Evolutionary conservation across 2,888 invertebrate genomes (phyloP), one percentile per base, ranked within the genome.

Genomic region (Cylloceria caligata): DNA sequence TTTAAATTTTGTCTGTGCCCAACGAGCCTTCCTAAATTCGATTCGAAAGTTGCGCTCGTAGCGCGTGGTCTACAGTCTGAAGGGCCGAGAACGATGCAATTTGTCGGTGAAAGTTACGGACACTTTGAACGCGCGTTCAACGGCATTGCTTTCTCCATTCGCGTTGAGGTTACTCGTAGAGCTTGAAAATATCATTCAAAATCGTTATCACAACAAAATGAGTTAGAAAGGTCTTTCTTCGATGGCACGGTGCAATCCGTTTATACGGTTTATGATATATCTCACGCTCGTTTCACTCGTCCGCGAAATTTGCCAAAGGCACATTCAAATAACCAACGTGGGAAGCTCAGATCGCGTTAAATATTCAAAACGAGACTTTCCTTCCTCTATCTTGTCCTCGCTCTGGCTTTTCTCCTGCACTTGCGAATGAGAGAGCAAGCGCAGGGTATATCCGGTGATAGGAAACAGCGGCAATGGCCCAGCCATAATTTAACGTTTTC

Each of bases 401-500:
- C 73, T 74, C 36, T 67, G 9, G 67, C 52, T 57, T 24, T 75
- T 67, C 65, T 64, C 30, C 19, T 68, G 52, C 78, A 74, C 74
- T 80, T 71, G 83, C 68, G 81, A 73, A 49, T 73, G 74, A 30
- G 55, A 2, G 27, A 57, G 55, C 30, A 27, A 57, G 30, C 73
- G 74, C 73, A 64, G 74, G 74, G 64, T 78, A 78, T 78, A 78
- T 81, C 69, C 65, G 78, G 81, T 78, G 78, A 81, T 81, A 68
- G 78, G 81, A 81, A 81, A 81, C 73, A 78, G 78, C 65, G 78
- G 74, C 81, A 78, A 81, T 81, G 78, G 78, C 65, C 81, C 78
- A 74, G 78, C 78, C 81, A 78, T 81, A 81, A 81, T 78, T 78
- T 78, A 81, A 65, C 42, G 64, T 69, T 74, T 64, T 78, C 68